These are phyloP conservation scores for Turritopsis dohrnii DNA, from an alignment of 30 jellyfish, hydroid and myxozoan species.

Conservation along the genomic window DNA sequence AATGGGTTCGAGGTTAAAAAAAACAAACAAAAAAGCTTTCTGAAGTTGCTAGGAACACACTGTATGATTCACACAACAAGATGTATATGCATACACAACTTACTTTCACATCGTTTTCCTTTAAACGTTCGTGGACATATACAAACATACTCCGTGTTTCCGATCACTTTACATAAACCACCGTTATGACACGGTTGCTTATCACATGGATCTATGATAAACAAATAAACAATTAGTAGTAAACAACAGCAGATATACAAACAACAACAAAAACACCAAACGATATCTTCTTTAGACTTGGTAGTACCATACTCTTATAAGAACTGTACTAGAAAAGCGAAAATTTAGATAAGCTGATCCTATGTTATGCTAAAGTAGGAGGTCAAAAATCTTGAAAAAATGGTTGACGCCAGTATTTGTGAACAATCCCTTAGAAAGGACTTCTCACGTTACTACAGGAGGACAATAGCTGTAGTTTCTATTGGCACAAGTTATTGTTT, in stretches of 20 bases:
- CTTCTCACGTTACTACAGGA: no score
- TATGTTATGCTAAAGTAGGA: no score
- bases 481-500: no score
- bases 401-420: no score
- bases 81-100: slow-evolving; percentile 10
- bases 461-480: no score
- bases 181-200: slow-evolving; percentile 88
- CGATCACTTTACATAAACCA: slow-evolving; percentile 66
- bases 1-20: no score
- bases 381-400: no score
- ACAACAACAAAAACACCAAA: neutral
- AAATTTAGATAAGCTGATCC: no score
- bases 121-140: slow-evolving; percentile 74
- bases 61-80: neutral
- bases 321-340: no score
- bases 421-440: no score
- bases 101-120: slow-evolving; percentile 91
- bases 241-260: neutral
- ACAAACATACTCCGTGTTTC: slow-evolving; percentile 53
- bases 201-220: slow-evolving; percentile 80
- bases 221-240: neutral
- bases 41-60: neutral
- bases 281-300: neutral
- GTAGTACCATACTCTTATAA: neutral
- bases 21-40: no score